Base-by-base conservation (phyloP, 2,888 invertebrate genomes). In the Nymphalis urticae region DNA sequence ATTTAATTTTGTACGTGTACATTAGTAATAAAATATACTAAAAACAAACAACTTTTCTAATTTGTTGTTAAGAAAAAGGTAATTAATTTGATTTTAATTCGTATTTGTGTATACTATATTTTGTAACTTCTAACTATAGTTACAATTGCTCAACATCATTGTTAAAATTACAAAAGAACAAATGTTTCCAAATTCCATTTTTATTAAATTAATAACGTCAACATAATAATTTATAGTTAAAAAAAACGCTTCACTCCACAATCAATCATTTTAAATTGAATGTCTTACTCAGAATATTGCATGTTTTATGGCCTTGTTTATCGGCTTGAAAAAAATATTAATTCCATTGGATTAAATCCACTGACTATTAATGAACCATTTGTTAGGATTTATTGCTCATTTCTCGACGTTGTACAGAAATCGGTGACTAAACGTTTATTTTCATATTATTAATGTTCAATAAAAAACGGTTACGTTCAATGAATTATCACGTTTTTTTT, bases 191-290 rank as follows among this genome's bases (percentile, higher is more conserved):
- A 16, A 51, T 54, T 59, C 61, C 16, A 51, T 64, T 63, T 71
- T 68, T 42, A 42, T 13, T 13, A 13, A 42, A 42, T 68, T 69
- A 66, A 61, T 61, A 56, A 36, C 53, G 61, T 68, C 54, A 54
- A 67, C 63, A 66, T 72, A 68, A 66, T 72, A 68, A 72, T 72
- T 72, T 66, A 73, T 70, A 64, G 62, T 66, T 68, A 58, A 72
- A 67, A 66, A 65, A 62, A 70, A 66, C 64, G 68, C 47, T 70
- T 66, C 64, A 62, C 62, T 72, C 65, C 56, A 61, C 66, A 70
- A 77, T 75, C 73, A 75, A 76, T 77, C 75, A 75, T 71, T 70
- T 70, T 70, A 73, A 76, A 75, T 77, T 75, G 73, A 75, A 73
- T 72, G 75, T 76, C 72, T 74, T 69, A 69, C 66, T 73, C 67